These are phyloP conservation scores for Girardia tigrina DNA, from an alignment of 2,888 invertebrate species.

Conservation along the genomic window DNA sequence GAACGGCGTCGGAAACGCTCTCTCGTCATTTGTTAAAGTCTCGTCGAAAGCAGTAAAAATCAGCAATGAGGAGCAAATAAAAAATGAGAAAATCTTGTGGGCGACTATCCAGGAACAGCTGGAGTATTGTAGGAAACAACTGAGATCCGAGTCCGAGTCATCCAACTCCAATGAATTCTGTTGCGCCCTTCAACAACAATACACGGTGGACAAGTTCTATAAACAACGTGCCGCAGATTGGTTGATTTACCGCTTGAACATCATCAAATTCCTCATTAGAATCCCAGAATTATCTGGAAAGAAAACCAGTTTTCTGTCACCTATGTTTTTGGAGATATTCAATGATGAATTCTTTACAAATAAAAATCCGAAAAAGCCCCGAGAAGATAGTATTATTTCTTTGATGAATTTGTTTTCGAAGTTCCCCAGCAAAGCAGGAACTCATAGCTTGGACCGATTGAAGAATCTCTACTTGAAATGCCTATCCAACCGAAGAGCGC, in stretches of 20 bases:
- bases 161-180: neutral
- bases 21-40: neutral
- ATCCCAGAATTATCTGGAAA: neutral
- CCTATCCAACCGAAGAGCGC: neutral
- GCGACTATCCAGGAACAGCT: neutral
- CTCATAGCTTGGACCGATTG: neutral
- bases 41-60: too few relatives aligned
- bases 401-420: neutral
- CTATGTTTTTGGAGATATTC: neutral
- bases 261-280: neutral
- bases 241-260: neutral
- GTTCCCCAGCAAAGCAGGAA: neutral
- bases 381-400: neutral
- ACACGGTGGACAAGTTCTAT: neutral
- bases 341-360: neutral
- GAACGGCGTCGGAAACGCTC: neutral
- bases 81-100: neutral
- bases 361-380: neutral
- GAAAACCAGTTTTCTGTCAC: neutral
- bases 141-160: neutral
- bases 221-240: neutral
- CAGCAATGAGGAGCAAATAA: neutral
- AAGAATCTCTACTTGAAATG: neutral
- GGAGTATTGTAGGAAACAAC: neutral
- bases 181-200: neutral